Percentiles rank a stretch among this genome's conserved stretches.
Conservation (phyloP, 2,888 invertebrate species). For the Gandaritis pyraliata region DNA sequence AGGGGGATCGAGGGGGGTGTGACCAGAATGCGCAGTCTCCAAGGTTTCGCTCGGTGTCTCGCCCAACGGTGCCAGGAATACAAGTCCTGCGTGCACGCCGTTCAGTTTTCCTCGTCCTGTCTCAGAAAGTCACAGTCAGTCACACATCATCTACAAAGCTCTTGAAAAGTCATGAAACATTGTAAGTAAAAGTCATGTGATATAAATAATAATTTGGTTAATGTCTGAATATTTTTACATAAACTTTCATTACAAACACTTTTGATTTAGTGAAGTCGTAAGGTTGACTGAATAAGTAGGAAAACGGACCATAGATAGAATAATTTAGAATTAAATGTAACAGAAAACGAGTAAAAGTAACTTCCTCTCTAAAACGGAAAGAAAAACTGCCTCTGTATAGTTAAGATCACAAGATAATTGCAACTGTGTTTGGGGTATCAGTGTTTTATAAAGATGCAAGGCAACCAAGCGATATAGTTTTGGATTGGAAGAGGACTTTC, state of each 20-base stretch:
- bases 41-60: slow-evolving; percentile 60
- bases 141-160: neutral
- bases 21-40: slow-evolving; percentile 55
- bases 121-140: slow-evolving; percentile 63
- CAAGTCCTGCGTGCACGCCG: slow-evolving; percentile 77
- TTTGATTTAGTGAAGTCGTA: slow-evolving; percentile 10
- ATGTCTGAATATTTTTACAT: neutral
- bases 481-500: too few species aligned
- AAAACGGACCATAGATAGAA: slow-evolving; percentile 32
- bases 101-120: slow-evolving; percentile 78
- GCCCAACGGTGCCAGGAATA: slow-evolving; percentile 74
- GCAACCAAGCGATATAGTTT: too few species aligned
- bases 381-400: slow-evolving; percentile 4
- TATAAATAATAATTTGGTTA: slow-evolving; percentile 2
- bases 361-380: neutral
- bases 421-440: too few species aligned
- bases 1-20: slow-evolving; percentile 72
- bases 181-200: neutral
- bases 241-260: slow-evolving; percentile 7
- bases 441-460: too few species aligned
- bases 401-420: neutral
- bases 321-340: slow-evolving; percentile 17
- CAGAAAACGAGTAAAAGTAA: slow-evolving; percentile 8
- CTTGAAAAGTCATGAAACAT: neutral
- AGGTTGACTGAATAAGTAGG: slow-evolving; percentile 30